Percentiles rank a stretch among this genome's conserved stretches.
phyloP scores from a whole-genome alignment of 2,888 invertebrate species.

The Acronicta aceris region DNA sequence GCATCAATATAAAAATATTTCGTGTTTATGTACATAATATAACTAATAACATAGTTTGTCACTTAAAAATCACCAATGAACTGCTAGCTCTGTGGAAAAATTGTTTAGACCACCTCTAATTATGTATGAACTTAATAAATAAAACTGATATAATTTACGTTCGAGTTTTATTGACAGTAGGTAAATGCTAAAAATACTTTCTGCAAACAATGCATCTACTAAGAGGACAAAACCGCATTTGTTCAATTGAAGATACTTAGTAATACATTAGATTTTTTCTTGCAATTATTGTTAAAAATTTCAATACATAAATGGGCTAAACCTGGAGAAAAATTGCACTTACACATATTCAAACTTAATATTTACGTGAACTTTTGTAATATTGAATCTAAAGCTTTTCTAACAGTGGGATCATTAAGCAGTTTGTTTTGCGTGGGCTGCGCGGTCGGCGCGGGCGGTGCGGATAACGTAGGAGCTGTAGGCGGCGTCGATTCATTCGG shows the following conservation, averaged over 20 bases:
- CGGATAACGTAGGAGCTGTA: slow-evolving; percentile 61
- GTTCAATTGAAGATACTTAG: slow-evolving; percentile 7
- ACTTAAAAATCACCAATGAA: slow-evolving; percentile 79
- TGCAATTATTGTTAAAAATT: not conserved
- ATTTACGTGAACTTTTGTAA: slow-evolving; percentile 80
- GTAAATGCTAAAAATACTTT: slow-evolving; percentile 25
- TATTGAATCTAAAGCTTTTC: slow-evolving; percentile 93
- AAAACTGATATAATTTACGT: slow-evolving; percentile 77
- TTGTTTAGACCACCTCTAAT: slow-evolving; percentile 77
- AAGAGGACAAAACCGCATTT: slow-evolving; percentile 7
- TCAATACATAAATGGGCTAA: not conserved
- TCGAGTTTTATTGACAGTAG: slow-evolving; percentile 63
- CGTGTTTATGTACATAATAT: slow-evolving; percentile 75
- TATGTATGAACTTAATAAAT: slow-evolving; percentile 85
- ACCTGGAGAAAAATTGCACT: slow-evolving; percentile 17
- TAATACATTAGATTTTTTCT: not conserved
- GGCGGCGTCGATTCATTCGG: slow-evolving; percentile 57
- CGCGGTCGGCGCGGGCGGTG: slow-evolving; percentile 49
- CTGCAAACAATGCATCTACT: slow-evolving; percentile 10
- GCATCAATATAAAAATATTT: slow-evolving; percentile 68
- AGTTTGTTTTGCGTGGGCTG: slow-evolving; percentile 86
- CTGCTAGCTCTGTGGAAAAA: slow-evolving; percentile 75
- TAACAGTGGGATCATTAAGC: slow-evolving; percentile 93
- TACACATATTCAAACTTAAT: slow-evolving; percentile 9
- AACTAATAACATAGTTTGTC: slow-evolving; percentile 79